Evolutionary conservation across 1,140 invertebrate species (phyloP).

Genomic region (Dendroctonus ponderosae): DNA sequence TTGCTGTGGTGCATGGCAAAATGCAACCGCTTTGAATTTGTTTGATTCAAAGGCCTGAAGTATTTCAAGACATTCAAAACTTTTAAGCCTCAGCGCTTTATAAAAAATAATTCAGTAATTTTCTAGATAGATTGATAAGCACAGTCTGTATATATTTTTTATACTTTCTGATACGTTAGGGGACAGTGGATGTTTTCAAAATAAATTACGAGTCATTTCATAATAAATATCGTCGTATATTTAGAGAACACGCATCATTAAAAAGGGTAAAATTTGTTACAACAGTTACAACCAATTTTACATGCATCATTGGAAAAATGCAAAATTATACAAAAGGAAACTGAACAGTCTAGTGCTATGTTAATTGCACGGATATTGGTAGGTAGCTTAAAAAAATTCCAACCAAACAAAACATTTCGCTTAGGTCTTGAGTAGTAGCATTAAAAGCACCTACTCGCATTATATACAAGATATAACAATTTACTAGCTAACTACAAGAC

Average conservation of each 20-base stretch:
- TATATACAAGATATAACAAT: constrained; percentile 34
- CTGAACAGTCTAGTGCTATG: constrained; percentile 1
- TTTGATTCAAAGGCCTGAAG: too few relatives aligned
- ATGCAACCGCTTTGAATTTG: too few relatives aligned
- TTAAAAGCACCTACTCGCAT: constrained; percentile 27
- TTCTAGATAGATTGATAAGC: too few relatives aligned
- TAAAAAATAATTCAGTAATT: too few relatives aligned
- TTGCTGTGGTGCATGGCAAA: too few relatives aligned
- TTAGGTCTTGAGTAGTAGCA: constrained; percentile 38
- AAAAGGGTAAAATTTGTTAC: constrained; percentile 5
- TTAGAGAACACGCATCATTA: constrained; percentile 18
- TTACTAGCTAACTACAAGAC: constrained; percentile 43
- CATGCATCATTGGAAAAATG: constrained; percentile 8
- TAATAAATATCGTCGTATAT: constrained; percentile 20
- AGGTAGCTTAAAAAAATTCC: constrained; percentile 13
- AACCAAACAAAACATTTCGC: background rate
- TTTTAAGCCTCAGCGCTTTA: too few relatives aligned
- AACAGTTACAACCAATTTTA: constrained; percentile 10
- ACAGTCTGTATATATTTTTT: too few relatives aligned
- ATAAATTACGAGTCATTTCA: too few relatives aligned
- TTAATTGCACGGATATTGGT: constrained; percentile 10
- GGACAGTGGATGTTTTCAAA: too few relatives aligned
- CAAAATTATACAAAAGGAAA: constrained; percentile 10
- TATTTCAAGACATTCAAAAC: too few relatives aligned
- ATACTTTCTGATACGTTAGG: too few relatives aligned